Conservation (phyloP, 2,797 vertebrate genomes). For the Orestias chungarensis region DNA sequence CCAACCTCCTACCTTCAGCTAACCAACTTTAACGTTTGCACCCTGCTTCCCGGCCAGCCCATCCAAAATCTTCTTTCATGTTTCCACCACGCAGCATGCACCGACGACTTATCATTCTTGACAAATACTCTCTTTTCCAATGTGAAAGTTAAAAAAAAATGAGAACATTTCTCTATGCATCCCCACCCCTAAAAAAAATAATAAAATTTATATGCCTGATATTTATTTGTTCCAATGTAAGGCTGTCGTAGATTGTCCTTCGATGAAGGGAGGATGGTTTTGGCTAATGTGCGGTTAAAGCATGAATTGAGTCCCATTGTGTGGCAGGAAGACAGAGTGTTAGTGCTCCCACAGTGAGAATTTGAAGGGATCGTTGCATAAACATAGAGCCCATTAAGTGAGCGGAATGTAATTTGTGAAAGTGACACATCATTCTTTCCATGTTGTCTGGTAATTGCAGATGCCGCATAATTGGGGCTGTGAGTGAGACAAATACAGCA, state of each 20-base stretch:
- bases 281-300: constrained; percentile 46
- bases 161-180: constrained; percentile 19
- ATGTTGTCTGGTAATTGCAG: constrained; percentile 64
- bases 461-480: constrained; percentile 48
- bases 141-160: constrained; percentile 40
- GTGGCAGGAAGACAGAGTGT: constrained; percentile 65
- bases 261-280: constrained; percentile 1
- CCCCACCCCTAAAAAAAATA: neutral
- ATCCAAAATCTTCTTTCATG: constrained; percentile 68
- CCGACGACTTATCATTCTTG: constrained; percentile 60
- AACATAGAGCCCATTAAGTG: constrained; percentile 65
- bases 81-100: constrained; percentile 47
- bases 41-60: constrained; percentile 58
- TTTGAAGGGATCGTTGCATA: constrained; percentile 68
- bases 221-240: constrained; percentile 40
- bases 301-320: constrained; percentile 31
- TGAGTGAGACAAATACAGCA: constrained; percentile 35
- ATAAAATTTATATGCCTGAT: constrained; percentile 31
- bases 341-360: constrained; percentile 54
- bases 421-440: constrained; percentile 63
- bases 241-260: constrained; percentile 37
- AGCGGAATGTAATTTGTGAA: constrained; percentile 54
- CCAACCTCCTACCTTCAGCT: constrained; percentile 61
- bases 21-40: constrained; percentile 50
- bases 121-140: constrained; percentile 67